A percentile compares a stretch with the other conserved stretches of the same genome.
phyloP scores from a whole-genome alignment of 2,797 vertebrate genomes.

The Scolopax rusticola region DNA sequence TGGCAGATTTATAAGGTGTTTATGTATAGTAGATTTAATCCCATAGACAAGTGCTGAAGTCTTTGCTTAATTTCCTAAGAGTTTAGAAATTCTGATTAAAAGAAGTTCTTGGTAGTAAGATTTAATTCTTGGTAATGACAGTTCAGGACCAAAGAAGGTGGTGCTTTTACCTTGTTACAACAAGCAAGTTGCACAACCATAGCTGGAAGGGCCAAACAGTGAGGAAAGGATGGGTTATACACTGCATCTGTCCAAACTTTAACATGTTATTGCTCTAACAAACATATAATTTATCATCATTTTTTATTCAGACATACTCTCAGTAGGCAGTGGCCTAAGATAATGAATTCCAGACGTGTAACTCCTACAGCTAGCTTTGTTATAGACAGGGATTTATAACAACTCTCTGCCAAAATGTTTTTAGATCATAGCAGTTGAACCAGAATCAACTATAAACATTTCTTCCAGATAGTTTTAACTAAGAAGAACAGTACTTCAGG shows the following conservation, averaged over 20 bases:
- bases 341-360: not conserved
- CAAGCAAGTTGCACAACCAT: not conserved
- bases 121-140: not conserved
- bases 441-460: not conserved
- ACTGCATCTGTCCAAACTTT: not conserved
- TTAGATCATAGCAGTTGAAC: not conserved
- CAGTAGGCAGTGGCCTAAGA: not conserved
- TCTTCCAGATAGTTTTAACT: not conserved
- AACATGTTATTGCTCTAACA: not conserved
- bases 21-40: constrained; percentile 58
- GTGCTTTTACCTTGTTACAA: not conserved
- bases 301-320: not conserved
- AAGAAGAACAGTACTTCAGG: not conserved
- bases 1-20: constrained; percentile 64
- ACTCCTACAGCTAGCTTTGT: not conserved
- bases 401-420: not conserved
- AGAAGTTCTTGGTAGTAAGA: constrained; percentile 1
- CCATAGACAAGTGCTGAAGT: constrained; percentile 55
- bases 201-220: not conserved
- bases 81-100: constrained; percentile 66
- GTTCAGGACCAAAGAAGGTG: not conserved
- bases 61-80: constrained; percentile 69
- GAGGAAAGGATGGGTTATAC: not conserved
- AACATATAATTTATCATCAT: not conserved
- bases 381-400: not conserved